Percentiles rank a stretch among this genome's conserved stretches.
Evolutionary conservation across 2,113 vertebrate species (phyloP).

Genomic region (Hepsetus odoe): DNA sequence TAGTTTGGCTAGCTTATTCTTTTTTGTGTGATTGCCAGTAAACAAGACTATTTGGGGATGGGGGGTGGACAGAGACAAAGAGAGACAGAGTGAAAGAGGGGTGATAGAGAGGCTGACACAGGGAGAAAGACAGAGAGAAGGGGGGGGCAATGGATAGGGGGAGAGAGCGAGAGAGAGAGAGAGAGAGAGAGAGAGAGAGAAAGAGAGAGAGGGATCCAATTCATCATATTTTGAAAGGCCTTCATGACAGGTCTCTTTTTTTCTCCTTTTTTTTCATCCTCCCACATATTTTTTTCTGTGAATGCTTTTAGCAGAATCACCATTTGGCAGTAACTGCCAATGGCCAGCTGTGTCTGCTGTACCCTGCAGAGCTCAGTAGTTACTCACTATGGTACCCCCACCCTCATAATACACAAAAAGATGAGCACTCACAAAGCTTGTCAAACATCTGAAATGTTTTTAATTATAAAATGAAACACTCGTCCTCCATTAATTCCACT

Average conservation of each 20-base stretch:
- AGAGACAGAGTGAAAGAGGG: not conserved
- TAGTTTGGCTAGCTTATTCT: no score
- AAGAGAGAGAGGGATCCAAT: slow-evolving; percentile 25
- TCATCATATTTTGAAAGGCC: slow-evolving; percentile 40
- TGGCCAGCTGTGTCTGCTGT: slow-evolving; percentile 25
- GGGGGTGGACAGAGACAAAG: no score
- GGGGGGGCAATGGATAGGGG: not conserved
- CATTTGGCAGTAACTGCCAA: slow-evolving; percentile 29
- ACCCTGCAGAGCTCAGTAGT: slow-evolving; percentile 22
- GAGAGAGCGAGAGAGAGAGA: not conserved
- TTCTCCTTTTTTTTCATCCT: not conserved
- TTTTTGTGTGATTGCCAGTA: no score
- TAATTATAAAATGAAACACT: slow-evolving; percentile 32
- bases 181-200: not conserved
- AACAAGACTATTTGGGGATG: no score
- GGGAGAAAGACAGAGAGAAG: not conserved
- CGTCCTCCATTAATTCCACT: slow-evolving; percentile 37
- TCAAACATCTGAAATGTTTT: slow-evolving; percentile 26
- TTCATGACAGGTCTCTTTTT: slow-evolving; percentile 21
- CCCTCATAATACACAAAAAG: not conserved
- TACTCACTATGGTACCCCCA: not conserved
- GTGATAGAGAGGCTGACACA: not conserved
- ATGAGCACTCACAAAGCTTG: slow-evolving; percentile 1
- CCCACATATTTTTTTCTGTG: not conserved
- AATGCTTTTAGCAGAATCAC: slow-evolving; percentile 42